Conservation (phyloP, 2,797 vertebrate species). For the Parotocinclus haroldoi region DNA sequence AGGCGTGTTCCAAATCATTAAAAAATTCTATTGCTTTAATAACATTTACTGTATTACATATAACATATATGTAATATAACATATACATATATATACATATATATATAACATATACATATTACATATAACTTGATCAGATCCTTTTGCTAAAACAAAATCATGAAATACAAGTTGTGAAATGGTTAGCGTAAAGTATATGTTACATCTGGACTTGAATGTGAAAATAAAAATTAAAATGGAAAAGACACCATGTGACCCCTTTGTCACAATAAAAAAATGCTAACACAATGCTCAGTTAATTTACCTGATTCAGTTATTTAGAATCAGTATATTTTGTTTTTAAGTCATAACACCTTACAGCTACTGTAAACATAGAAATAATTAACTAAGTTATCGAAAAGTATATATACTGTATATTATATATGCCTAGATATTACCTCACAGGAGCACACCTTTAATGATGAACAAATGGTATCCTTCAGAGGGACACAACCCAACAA, state of each 20-base stretch:
- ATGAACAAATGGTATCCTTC: constrained; percentile 30
- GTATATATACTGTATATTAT: no score
- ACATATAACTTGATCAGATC: not conserved
- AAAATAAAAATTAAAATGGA: not conserved
- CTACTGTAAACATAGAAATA: no score
- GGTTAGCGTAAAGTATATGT: not conserved
- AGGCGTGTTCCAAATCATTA: constrained; percentile 5
- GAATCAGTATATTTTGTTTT: no score
- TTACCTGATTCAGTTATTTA: no score
- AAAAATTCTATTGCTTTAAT: not conserved
- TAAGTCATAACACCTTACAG: no score
- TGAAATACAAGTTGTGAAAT: not conserved
- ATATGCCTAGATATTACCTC: constrained; percentile 1
- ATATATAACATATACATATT: no score
- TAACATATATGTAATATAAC: no score
- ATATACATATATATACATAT: no score
- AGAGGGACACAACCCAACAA: constrained; percentile 28
- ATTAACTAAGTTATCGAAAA: no score
- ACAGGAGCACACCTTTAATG: constrained; percentile 16
- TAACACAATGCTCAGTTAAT: constrained; percentile 4
- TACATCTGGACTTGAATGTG: not conserved
- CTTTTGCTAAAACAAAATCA: constrained; percentile 1
- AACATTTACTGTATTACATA: not conserved
- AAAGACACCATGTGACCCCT: not conserved
- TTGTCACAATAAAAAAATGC: constrained; percentile 7